phyloP scores from a whole-genome alignment of 2,888 invertebrate species.

The Parnassius glacialis region DNA sequence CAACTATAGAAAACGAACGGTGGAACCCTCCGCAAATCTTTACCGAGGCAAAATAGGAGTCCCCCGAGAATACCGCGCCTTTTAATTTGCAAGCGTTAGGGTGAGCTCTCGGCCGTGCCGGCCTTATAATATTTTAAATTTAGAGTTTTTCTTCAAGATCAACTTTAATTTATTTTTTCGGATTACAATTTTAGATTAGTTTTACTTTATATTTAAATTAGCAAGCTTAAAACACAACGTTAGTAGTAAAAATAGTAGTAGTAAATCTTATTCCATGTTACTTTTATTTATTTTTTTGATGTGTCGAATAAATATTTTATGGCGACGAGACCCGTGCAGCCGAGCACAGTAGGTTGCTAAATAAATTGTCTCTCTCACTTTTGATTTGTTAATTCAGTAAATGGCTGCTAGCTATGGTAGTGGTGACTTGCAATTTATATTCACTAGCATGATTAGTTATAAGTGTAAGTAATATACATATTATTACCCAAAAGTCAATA shows the following conservation, averaged over 20 bases:
- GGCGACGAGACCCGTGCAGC: neutral
- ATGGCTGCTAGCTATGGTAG: neutral
- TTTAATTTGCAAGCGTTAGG: slow-evolving; percentile 79
- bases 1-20: slow-evolving; percentile 55
- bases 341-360: slow-evolving; percentile 5
- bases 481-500: no score
- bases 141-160: slow-evolving; percentile 20
- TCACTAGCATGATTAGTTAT: no score
- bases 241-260: no score
- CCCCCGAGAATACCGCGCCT: slow-evolving; percentile 67
- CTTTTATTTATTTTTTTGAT: no score
- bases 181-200: no score
- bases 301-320: no score
- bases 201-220: no score
- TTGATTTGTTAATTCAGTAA: slow-evolving; percentile 6
- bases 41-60: slow-evolving; percentile 63
- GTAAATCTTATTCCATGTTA: no score
- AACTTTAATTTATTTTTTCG: slow-evolving; percentile 3
- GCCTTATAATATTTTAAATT: slow-evolving; percentile 44
- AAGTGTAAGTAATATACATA: no score
- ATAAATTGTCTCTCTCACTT: slow-evolving; percentile 12
- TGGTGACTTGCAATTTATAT: no score
- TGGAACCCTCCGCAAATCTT: slow-evolving; percentile 70
- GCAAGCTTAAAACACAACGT: no score
- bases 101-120: slow-evolving; percentile 45